phyloP scores from a whole-genome alignment of 2,113 vertebrate genomes.

The Meles meles region DNA sequence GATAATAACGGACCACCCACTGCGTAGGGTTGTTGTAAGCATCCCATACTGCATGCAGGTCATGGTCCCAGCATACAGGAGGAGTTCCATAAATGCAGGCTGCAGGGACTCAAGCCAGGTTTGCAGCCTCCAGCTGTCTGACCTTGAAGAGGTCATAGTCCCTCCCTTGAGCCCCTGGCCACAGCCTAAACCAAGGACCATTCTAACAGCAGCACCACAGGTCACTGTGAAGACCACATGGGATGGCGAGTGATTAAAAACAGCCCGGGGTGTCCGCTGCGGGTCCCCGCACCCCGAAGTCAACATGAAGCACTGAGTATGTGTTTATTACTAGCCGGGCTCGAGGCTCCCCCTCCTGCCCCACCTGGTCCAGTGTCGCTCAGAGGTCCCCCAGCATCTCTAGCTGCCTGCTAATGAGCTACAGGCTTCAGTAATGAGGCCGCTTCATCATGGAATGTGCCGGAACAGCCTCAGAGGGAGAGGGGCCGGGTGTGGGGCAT shows the following conservation, averaged over 20 bases:
- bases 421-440: background rate
- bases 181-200: background rate
- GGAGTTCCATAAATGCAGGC: background rate
- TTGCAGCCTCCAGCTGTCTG: background rate
- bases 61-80: rapidly evolving
- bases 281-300: background rate
- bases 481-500: rapidly evolving
- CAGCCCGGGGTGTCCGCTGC: background rate
- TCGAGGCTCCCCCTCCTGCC: background rate
- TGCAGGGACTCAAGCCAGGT: rapidly evolving
- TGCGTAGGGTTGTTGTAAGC: background rate
- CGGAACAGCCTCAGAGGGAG: background rate
- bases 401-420: conserved; percentile 12
- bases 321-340: rapidly evolving
- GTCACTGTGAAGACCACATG: background rate
- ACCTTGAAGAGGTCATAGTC: no score
- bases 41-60: rapidly evolving
- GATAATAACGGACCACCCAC: background rate
- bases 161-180: no score
- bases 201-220: background rate
- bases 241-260: background rate
- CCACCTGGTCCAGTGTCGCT: background rate
- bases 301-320: background rate
- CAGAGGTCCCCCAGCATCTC: background rate
- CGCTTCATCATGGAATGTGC: background rate